A percentile compares a stretch with the other conserved stretches of the same genome.
These are phyloP conservation scores for Phyllostomus discolor DNA, from an alignment of 2,113 vertebrate species.

Conservation along the genomic window DNA sequence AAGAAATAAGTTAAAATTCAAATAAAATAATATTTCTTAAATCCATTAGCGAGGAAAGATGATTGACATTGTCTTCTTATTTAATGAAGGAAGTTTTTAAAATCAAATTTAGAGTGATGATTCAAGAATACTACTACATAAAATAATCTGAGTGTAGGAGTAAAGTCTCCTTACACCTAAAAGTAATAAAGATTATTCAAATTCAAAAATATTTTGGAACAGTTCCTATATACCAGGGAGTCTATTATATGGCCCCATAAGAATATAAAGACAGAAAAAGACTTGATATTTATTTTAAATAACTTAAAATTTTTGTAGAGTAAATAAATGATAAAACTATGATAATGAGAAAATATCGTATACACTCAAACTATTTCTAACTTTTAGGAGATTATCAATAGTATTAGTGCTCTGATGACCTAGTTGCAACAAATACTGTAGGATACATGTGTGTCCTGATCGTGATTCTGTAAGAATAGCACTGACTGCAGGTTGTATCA, in stretches of 20 bases:
- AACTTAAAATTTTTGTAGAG: background rate
- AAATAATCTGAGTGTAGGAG: background rate
- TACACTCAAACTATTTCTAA: background rate
- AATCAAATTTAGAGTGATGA: background rate
- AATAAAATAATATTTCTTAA: background rate
- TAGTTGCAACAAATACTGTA: background rate
- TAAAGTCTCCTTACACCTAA: constrained; percentile 6
- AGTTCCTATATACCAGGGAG: background rate
- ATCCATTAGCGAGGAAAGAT: background rate
- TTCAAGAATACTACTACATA: background rate
- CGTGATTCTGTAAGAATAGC: background rate
- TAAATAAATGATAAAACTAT: background rate
- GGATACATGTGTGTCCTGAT: background rate
- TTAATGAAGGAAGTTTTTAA: constrained; percentile 11
- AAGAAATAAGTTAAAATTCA: constrained; percentile 16
- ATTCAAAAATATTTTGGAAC: constrained; percentile 11
- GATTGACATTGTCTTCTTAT: background rate
- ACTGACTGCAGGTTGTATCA: background rate
- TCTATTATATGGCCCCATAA: background rate
- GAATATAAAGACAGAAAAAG: background rate
- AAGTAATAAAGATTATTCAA: constrained; percentile 21
- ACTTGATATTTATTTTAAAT: background rate
- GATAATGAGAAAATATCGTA: background rate
- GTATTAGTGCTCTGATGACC: background rate
- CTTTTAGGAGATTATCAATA: background rate